A percentile compares a stretch with the other conserved stretches of the same genome.
Conservation (phyloP, 2,888 invertebrate species). For the Lasioglossum marginatum region DNA sequence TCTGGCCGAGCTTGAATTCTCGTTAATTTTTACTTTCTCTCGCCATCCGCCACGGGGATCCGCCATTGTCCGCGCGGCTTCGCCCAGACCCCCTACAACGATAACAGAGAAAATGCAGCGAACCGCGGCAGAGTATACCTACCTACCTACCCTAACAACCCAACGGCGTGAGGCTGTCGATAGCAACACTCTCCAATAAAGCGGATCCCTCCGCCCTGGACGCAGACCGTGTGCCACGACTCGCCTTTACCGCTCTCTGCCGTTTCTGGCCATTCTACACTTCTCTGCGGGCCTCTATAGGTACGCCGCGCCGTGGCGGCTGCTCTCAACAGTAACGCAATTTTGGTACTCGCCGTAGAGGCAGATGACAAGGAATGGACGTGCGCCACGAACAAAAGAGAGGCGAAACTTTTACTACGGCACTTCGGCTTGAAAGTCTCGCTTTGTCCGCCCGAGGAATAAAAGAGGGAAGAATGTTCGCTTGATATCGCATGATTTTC, state of each 20-base stretch:
- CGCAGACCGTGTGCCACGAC: conserved; percentile 54
- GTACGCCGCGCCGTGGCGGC: conserved; percentile 39
- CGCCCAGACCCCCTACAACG: conserved; percentile 80
- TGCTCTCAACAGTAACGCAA: conserved; percentile 75
- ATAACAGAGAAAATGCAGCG: conserved; percentile 83
- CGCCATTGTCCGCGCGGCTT: conserved; percentile 78
- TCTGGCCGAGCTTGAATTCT: conserved; percentile 83
- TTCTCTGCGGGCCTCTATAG: conserved; percentile 46
- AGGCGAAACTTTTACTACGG: conserved; percentile 39
- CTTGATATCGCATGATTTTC: conserved; percentile 52
- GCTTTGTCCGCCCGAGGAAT: conserved; percentile 42
- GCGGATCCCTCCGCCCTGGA: conserved; percentile 74
- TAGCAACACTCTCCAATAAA: conserved; percentile 83
- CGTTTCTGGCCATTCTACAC: conserved; percentile 46
- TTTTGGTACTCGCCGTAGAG: conserved; percentile 70
- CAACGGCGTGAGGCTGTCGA: conserved; percentile 80
- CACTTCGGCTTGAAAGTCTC: conserved; percentile 40
- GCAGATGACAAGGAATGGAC: conserved; percentile 61
- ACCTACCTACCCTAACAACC: conserved; percentile 74
- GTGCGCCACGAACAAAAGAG: conserved; percentile 44
- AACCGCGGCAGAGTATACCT: conserved; percentile 74
- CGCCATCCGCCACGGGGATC: conserved; percentile 79
- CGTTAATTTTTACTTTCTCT: conserved; percentile 84
- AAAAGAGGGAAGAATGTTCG: conserved; percentile 25
- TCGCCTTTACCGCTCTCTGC: conserved; percentile 55